Evolutionary conservation across 2,888 invertebrate species (phyloP).

Genomic region (Heliconius sara): DNA sequence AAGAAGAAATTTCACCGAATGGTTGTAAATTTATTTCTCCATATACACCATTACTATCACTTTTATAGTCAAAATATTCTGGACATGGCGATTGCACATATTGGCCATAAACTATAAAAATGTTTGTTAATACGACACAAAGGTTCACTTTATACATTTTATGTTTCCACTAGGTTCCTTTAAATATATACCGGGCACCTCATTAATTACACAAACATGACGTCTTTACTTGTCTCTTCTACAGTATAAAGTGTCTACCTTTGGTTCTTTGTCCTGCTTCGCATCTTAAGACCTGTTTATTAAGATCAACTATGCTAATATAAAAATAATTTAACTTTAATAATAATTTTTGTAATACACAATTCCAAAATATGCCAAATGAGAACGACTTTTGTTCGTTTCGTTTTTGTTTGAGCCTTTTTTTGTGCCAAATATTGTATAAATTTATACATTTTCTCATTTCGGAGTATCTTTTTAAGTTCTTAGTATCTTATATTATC

Average conservation of each 20-base stretch:
- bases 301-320: slow-evolving; percentile 6
- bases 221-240: slow-evolving; percentile 14
- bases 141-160: slow-evolving; percentile 7
- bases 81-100: slow-evolving; percentile 67
- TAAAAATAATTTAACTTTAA: not conserved
- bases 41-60: slow-evolving; percentile 58
- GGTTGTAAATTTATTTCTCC: slow-evolving; percentile 62
- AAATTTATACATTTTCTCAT: not conserved
- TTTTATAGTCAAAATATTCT: slow-evolving; percentile 64
- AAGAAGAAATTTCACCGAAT: slow-evolving; percentile 43
- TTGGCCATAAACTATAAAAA: slow-evolving; percentile 53
- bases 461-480: not conserved
- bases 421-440: not conserved
- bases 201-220: slow-evolving; percentile 6
- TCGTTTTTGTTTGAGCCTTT: not conserved
- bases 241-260: not conserved
- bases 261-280: not conserved
- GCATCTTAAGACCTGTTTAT: slow-evolving; percentile 4
- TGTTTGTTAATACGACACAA: not conserved
- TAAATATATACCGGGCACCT: not conserved
- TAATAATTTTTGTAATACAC: not conserved
- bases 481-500: not conserved
- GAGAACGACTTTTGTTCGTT: not conserved
- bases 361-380: not conserved
- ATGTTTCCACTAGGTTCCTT: not conserved